These are phyloP conservation scores for Xyrauchen texanus DNA, from an alignment of 2,113 vertebrate genomes.

Conservation along the genomic window DNA sequence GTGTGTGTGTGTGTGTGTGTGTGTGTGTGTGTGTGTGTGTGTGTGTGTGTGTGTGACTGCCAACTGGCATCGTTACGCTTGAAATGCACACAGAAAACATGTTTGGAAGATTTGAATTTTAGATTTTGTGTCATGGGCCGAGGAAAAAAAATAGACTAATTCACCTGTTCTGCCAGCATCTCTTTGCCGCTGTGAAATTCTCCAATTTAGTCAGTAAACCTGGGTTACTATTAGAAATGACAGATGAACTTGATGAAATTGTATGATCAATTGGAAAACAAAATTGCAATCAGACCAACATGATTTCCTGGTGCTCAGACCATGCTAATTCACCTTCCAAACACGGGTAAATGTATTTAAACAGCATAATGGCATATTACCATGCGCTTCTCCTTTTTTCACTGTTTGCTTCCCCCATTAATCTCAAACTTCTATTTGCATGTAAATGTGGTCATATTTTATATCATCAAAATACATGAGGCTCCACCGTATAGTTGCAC, in stretches of 20 bases:
- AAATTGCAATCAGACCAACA: conserved; percentile 99
- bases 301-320: conserved; percentile 92
- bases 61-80: conserved; percentile 22
- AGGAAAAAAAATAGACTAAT: conserved; percentile 65
- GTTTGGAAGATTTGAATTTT: conserved; percentile 42
- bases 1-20: neutral
- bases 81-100: conserved; percentile 5
- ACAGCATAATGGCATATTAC: conserved; percentile 98
- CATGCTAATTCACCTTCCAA: conserved; percentile 91
- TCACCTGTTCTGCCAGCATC: conserved; percentile 77
- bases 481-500: conserved; percentile 62
- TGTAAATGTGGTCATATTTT: conserved; percentile 99
- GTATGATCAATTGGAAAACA: conserved; percentile 99
- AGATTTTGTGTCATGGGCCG: conserved; percentile 9
- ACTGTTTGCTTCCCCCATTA: conserved; percentile 88
- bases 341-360: conserved; percentile 99
- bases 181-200: conserved; percentile 73
- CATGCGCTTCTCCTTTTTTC: conserved; percentile 84
- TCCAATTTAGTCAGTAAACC: conserved; percentile 92
- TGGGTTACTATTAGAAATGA: conserved; percentile 98
- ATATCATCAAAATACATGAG: conserved; percentile 99
- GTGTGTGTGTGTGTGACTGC: conserved; percentile 6
- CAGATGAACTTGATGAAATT: conserved; percentile 99
- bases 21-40: neutral
- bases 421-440: conserved; percentile 99